Conservation (phyloP, 23 tunicate genomes). For the Trididemnum miniatum region DNA sequence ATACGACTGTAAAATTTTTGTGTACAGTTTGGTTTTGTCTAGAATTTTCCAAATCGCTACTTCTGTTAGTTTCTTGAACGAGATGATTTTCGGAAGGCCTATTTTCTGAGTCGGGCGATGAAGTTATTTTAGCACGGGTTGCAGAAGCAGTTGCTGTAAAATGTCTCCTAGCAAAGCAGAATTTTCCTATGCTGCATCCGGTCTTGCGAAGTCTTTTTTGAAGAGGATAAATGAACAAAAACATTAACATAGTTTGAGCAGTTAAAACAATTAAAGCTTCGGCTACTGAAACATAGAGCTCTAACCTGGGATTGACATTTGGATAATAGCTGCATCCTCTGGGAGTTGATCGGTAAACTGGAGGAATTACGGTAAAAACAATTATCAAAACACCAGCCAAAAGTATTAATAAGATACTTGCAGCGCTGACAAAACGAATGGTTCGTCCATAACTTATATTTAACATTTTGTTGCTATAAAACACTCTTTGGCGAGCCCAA, state of each 20-base stretch:
- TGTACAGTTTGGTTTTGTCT: too few species aligned
- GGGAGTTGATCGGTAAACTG: constrained; percentile 9
- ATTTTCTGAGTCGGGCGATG: too few species aligned
- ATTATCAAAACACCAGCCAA: constrained; percentile 8
- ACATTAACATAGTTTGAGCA: not conserved
- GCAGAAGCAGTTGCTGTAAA: too few species aligned
- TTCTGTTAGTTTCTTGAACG: too few species aligned
- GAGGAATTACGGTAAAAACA: not conserved
- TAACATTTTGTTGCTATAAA: constrained; percentile 59
- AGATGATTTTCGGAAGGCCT: too few species aligned
- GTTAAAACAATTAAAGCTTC: not conserved
- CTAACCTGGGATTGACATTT: not conserved
- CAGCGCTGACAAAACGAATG: constrained; percentile 32
- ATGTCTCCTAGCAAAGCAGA: not conserved
- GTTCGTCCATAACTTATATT: constrained; percentile 13
- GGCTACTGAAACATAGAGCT: not conserved
- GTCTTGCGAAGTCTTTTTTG: not conserved
- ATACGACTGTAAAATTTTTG: too few species aligned
- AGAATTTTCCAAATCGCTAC: too few species aligned
- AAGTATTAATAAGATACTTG: constrained; percentile 35
- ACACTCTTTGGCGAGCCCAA: constrained; percentile 60
- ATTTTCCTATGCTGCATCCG: not conserved
- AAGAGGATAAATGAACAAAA: not conserved
- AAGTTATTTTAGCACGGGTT: too few species aligned
- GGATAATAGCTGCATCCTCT: constrained; percentile 27